Conservation (phyloP, 2,888 invertebrate species). For the Hoplodrina ambigua region DNA sequence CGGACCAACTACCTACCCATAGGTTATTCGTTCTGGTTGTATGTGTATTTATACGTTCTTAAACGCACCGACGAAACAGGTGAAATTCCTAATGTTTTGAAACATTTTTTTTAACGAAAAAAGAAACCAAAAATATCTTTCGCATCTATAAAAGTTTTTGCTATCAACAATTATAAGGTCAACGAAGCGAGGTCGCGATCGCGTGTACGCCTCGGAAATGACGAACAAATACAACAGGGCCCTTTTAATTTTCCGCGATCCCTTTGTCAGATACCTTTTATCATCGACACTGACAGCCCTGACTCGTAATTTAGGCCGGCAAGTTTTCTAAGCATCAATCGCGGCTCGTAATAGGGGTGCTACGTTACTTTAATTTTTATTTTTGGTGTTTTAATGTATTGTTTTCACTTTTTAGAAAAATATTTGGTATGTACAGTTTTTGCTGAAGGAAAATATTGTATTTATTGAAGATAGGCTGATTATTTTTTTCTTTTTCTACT, state of each 20-base stretch:
- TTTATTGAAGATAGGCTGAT: background rate
- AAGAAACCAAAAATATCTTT: slow-evolving; percentile 24
- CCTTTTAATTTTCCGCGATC: slow-evolving; percentile 73
- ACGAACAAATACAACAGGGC: slow-evolving; percentile 69
- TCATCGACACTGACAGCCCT: slow-evolving; percentile 67
- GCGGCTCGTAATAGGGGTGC: slow-evolving; percentile 44
- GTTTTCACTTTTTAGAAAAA: background rate
- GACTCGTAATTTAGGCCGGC: slow-evolving; percentile 61
- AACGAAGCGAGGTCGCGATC: slow-evolving; percentile 60
- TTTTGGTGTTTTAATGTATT: background rate
- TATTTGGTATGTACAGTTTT: background rate
- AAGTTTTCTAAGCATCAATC: slow-evolving; percentile 60
- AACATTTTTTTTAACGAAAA: too few relatives aligned
- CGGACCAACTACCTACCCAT: too few relatives aligned
- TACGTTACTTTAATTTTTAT: slow-evolving; percentile 4
- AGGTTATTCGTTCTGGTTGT: too few relatives aligned
- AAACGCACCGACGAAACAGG: too few relatives aligned
- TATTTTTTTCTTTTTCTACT: background rate
- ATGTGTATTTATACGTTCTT: too few relatives aligned
- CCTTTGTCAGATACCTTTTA: slow-evolving; percentile 70
- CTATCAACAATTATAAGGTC: slow-evolving; percentile 60
- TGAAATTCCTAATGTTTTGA: too few relatives aligned
- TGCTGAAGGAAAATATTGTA: background rate
- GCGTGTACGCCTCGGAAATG: slow-evolving; percentile 74
- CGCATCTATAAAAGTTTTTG: slow-evolving; percentile 23